Percentiles rank a stretch among this genome's conserved stretches.
Conservation (phyloP, 1,140 invertebrate genomes). For the Panulirus ornatus region DNA sequence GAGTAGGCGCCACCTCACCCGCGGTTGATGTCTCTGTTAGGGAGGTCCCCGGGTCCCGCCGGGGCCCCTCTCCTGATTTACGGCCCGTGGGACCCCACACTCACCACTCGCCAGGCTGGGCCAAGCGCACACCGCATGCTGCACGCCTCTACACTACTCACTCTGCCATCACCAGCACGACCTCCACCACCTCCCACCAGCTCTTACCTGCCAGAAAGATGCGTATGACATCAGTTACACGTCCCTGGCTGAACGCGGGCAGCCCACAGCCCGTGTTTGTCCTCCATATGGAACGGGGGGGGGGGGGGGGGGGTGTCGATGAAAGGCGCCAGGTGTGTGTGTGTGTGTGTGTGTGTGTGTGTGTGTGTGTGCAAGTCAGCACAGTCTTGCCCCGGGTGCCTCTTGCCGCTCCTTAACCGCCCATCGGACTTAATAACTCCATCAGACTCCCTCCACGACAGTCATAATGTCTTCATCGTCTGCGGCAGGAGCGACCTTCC, state of each 20-base stretch:
- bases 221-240: background rate
- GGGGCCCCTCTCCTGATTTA: constrained; percentile 30
- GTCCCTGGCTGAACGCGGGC: background rate
- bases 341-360: background rate
- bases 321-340: constrained; percentile 19
- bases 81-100: constrained; percentile 22
- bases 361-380: constrained; percentile 40
- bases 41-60: background rate
- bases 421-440: constrained; percentile 37
- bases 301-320: too few relatives aligned
- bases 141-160: background rate
- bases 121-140: constrained; percentile 9
- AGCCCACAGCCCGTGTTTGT: background rate
- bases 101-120: background rate
- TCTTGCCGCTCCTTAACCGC: constrained; percentile 30
- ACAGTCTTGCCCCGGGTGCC: background rate
- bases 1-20: constrained; percentile 15
- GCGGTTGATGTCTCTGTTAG: constrained; percentile 32
- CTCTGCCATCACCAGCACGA: background rate
- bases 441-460: constrained; percentile 28
- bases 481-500: background rate
- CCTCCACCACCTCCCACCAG: background rate
- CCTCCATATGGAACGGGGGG: constrained; percentile 21
- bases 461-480: constrained; percentile 39
- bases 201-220: background rate